Conservation (phyloP, 2,797 vertebrate species). For the Zalophus californianus region DNA sequence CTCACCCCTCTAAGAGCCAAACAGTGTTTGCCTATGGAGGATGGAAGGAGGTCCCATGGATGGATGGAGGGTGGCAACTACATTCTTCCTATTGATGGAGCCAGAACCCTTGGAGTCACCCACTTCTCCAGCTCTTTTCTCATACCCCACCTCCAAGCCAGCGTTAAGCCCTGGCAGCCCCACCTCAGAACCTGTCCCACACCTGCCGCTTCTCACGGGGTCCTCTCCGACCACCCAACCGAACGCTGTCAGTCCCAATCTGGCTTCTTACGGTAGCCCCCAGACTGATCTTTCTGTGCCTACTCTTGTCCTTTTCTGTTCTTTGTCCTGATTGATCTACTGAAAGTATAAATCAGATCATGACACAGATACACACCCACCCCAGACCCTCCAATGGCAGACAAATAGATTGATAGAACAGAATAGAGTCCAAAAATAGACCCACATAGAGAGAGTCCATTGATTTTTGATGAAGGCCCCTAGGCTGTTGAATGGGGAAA, state of each 20-base stretch:
- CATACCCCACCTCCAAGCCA: not conserved
- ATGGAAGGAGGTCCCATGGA: too few relatives aligned
- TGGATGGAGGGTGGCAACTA: not conserved
- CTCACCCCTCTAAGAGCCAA: too few relatives aligned
- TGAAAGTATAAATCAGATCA: not conserved
- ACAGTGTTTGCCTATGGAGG: too few relatives aligned
- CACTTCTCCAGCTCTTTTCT: not conserved
- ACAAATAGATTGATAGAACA: not conserved
- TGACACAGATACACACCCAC: not conserved
- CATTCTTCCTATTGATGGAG: not conserved
- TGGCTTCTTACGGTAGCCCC: too few relatives aligned
- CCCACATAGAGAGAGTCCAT: not conserved
- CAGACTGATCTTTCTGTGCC: not conserved
- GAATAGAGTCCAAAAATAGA: slow-evolving; percentile 37
- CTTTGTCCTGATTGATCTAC: not conserved
- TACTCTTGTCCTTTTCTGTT: rapidly evolving
- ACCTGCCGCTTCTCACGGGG: rapidly evolving
- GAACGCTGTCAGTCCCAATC: rapidly evolving
- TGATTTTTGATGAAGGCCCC: slow-evolving; percentile 52
- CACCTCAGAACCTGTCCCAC: not conserved
- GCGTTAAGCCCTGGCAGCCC: not conserved
- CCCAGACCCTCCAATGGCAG: not conserved
- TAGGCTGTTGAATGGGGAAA: not conserved
- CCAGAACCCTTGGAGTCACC: too few relatives aligned
- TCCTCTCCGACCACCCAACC: not conserved